Percentiles rank a stretch among this genome's conserved stretches.
Conservation (phyloP, 2,888 invertebrate species). For the Metallyticus violacea region DNA sequence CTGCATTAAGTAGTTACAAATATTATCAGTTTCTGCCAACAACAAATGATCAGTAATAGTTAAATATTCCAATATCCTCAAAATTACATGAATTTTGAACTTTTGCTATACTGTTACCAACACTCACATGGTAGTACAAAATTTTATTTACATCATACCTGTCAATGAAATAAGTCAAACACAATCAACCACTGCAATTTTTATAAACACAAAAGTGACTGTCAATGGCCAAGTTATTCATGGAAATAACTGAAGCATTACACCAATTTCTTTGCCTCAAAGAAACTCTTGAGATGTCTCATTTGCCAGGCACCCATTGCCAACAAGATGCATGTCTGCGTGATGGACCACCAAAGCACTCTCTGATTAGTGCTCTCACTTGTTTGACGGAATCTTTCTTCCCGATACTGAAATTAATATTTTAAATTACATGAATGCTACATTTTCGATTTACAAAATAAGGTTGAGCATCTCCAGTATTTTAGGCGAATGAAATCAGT, state of each 20-base stretch:
- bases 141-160: background rate
- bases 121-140: background rate
- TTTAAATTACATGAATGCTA: background rate
- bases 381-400: slow-evolving; percentile 79
- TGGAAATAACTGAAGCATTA: slow-evolving; percentile 48
- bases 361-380: slow-evolving; percentile 96
- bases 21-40: background rate
- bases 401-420: slow-evolving; percentile 59
- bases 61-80: background rate
- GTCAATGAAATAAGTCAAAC: background rate
- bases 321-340: slow-evolving; percentile 86
- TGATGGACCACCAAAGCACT: slow-evolving; percentile 95
- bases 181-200: too few species aligned
- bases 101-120: background rate
- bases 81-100: background rate
- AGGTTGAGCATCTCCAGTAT: too few species aligned
- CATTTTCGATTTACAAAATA: slow-evolving; percentile 1
- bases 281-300: slow-evolving; percentile 98
- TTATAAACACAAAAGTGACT: background rate
- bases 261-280: slow-evolving; percentile 98
- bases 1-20: too few species aligned
- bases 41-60: background rate
- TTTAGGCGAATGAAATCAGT: too few species aligned
- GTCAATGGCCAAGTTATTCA: background rate
- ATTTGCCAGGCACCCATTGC: slow-evolving; percentile 98